These are phyloP conservation scores for Adela reaumurella DNA, from an alignment of 2,888 invertebrate species.

Conservation along the genomic window DNA sequence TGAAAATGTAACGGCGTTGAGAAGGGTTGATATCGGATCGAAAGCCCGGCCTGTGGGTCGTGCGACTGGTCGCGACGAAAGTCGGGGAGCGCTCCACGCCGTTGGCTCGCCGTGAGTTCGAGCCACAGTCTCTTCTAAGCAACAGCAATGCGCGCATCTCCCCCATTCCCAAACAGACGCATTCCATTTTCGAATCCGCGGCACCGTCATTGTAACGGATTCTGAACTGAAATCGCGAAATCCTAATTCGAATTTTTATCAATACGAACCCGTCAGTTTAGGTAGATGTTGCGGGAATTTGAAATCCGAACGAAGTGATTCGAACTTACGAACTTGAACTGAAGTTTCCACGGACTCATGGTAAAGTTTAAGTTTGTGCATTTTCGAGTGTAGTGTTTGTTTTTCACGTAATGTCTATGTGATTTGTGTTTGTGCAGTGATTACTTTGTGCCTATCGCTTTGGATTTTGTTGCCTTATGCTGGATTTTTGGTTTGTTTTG, in stretches of 20 bases:
- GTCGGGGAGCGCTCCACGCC: slow-evolving; percentile 36
- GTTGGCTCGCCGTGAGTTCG: slow-evolving; percentile 36
- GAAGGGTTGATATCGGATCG: background rate
- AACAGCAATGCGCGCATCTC: slow-evolving; percentile 54
- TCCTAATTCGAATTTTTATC: background rate
- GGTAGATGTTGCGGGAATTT: background rate
- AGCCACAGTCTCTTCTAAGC: slow-evolving; percentile 55
- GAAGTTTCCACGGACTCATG: slow-evolving; percentile 22
- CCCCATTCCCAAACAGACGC: slow-evolving; percentile 18
- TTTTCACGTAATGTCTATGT: background rate
- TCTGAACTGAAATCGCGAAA: slow-evolving; percentile 21
- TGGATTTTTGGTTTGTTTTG: background rate
- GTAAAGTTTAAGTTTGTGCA: slow-evolving; percentile 46
- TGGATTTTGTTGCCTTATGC: slow-evolving; percentile 39
- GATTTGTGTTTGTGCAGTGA: slow-evolving; percentile 24
- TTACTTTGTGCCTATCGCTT: slow-evolving; percentile 49
- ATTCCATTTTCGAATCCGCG: too few species aligned
- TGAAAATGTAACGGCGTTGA: too few species aligned
- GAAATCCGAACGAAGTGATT: background rate
- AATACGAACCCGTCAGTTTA: background rate
- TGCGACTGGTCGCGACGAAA: slow-evolving; percentile 56
- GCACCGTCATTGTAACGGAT: slow-evolving; percentile 50
- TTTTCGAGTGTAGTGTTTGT: slow-evolving; percentile 9
- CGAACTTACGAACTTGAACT: background rate
- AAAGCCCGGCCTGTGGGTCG: slow-evolving; percentile 19